phyloP scores from a whole-genome alignment of 2,113 vertebrate species.

The Archocentrus centrarchus region DNA sequence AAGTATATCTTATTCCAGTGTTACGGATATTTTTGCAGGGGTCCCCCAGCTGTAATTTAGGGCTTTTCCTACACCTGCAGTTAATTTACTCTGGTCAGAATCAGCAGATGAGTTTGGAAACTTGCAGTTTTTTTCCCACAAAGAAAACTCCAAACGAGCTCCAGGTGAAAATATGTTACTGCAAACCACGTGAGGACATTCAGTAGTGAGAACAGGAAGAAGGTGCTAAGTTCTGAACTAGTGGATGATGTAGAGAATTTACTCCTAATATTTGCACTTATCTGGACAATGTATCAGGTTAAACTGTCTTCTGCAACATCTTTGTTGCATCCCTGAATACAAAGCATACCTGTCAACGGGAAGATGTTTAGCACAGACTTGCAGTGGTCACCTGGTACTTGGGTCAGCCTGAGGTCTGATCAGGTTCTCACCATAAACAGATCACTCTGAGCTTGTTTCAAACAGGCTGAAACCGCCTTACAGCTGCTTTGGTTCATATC shows the following conservation, averaged over 20 bases:
- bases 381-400: too few species aligned
- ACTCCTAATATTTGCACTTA: too few species aligned
- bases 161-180: background rate
- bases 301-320: too few species aligned
- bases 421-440: too few species aligned
- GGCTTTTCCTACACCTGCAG: background rate
- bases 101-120: background rate
- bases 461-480: too few species aligned
- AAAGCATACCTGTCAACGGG: background rate
- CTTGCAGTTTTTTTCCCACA: fast-evolving
- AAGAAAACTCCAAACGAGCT: background rate
- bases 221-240: background rate
- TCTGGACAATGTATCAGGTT: too few species aligned
- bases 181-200: background rate
- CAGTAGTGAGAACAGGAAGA: background rate
- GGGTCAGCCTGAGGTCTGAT: too few species aligned
- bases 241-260: fast-evolving
- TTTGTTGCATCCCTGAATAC: background rate
- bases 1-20: too few species aligned
- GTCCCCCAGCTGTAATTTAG: background rate
- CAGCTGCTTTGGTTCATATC: too few species aligned
- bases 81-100: background rate
- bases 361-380: too few species aligned
- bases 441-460: too few species aligned
- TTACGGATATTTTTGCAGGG: too few species aligned